These are phyloP conservation scores for Globodera rostochiensis DNA, from an alignment of 1,140 invertebrate genomes.

Conservation along the genomic window DNA sequence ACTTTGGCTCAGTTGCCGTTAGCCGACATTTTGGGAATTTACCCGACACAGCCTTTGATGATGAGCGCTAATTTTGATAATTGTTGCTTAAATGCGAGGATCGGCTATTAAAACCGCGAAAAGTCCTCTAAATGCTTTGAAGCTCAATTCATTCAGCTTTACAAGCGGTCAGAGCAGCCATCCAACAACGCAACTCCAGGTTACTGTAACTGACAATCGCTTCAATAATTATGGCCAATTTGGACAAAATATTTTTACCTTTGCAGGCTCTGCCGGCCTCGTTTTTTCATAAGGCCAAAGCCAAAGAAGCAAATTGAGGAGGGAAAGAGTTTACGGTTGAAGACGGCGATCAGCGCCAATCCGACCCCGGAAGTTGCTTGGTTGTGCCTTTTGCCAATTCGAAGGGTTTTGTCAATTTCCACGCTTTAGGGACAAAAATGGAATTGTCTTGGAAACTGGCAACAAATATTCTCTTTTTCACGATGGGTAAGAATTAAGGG, in stretches of 20 bases:
- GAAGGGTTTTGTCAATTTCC: background rate
- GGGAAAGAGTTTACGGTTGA: constrained; percentile 59
- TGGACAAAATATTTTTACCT: background rate
- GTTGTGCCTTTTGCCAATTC: background rate
- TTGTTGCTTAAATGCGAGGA: too few species aligned
- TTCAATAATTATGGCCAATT: background rate
- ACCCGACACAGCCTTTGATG: too few species aligned
- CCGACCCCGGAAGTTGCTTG: constrained; percentile 55
- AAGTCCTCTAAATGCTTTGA: background rate
- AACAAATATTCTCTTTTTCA: constrained; percentile 65
- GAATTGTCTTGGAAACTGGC: constrained; percentile 63
- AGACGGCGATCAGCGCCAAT: constrained; percentile 61
- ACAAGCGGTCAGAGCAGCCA: constrained; percentile 47
- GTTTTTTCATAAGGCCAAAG: constrained; percentile 64
- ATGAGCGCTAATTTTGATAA: too few species aligned
- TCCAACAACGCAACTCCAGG: constrained; percentile 45
- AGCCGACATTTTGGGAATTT: too few species aligned
- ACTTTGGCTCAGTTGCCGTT: too few species aligned
- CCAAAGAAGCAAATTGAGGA: constrained; percentile 61
- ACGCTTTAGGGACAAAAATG: constrained; percentile 55
- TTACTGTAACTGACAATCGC: background rate
- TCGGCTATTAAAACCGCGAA: too few species aligned
- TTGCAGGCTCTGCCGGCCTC: constrained; percentile 47
- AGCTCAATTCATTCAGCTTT: constrained; percentile 25
- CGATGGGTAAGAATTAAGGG: constrained; percentile 42